Percentiles rank a stretch among this genome's conserved stretches.
Conservation (phyloP, 2,113 vertebrate species). For the Cyprinodon variegatus region DNA sequence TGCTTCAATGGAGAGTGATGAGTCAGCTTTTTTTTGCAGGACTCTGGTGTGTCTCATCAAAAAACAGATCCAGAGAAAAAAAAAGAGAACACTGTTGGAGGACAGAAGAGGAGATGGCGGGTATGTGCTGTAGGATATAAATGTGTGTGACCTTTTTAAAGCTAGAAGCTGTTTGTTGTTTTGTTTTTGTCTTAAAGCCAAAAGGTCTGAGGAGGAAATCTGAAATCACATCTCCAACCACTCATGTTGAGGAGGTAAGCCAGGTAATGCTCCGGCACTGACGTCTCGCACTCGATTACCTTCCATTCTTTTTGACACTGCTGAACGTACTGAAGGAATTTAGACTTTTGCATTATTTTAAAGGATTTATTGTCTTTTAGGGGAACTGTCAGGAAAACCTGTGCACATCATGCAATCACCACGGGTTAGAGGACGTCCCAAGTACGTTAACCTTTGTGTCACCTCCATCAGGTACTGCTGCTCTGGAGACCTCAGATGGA, state of each 20-base stretch:
- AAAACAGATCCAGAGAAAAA: constrained; percentile 14
- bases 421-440: background rate
- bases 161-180: background rate
- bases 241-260: constrained; percentile 36
- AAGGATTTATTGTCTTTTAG: constrained; percentile 45
- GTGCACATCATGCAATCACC: constrained; percentile 9
- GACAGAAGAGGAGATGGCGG: constrained; percentile 53
- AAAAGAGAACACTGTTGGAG: constrained; percentile 35
- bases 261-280: constrained; percentile 58
- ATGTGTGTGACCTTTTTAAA: background rate
- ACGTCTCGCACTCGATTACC: background rate
- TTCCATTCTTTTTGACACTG: background rate
- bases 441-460: background rate
- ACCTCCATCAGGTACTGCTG: constrained; percentile 27
- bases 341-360: background rate
- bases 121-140: constrained; percentile 35
- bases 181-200: constrained; percentile 18
- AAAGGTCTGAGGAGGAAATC: constrained; percentile 35
- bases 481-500: background rate
- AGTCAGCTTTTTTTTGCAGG: constrained; percentile 49
- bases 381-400: constrained; percentile 18
- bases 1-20: background rate
- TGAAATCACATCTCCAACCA: constrained; percentile 40
- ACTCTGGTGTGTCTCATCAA: constrained; percentile 27
- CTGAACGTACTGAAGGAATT: background rate